Evolutionary conservation across 2,888 invertebrate species (phyloP).

Genomic region (Metopia argyrocephala): DNA sequence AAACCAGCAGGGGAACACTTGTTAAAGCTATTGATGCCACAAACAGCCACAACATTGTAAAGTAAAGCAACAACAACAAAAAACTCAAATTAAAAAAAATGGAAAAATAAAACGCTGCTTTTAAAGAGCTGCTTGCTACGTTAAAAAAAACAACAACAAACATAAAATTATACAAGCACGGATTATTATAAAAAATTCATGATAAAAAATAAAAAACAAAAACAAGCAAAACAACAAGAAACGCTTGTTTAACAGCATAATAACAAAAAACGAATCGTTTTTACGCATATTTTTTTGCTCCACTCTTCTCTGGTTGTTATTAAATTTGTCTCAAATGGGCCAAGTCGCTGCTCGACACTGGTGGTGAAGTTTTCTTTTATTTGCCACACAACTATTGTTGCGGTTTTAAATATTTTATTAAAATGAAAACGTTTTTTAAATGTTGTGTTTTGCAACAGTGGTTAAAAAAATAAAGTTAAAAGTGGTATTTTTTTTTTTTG

Average conservation of each 20-base stretch:
- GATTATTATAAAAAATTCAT: neutral
- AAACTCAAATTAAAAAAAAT: neutral
- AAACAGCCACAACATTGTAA: conserved; percentile 52
- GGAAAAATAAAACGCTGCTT: conserved; percentile 8
- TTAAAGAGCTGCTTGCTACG: neutral
- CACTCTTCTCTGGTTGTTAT: conserved; percentile 15
- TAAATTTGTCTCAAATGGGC: conserved; percentile 40
- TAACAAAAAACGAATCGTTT: conserved; percentile 5
- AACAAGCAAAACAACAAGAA: conserved; percentile 20
- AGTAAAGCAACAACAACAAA: conserved; percentile 15
- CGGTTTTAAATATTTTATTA: conserved; percentile 29
- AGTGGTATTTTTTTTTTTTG: too few species aligned
- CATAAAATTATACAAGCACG: neutral
- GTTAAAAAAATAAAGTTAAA: too few species aligned
- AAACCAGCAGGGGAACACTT: conserved; percentile 45
- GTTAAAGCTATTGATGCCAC: conserved; percentile 53
- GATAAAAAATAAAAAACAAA: conserved; percentile 18
- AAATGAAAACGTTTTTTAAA: neutral
- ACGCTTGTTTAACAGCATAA: neutral
- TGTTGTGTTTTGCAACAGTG: neutral
- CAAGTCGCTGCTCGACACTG: conserved; percentile 1
- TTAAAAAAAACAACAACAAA: conserved; percentile 8
- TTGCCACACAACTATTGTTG: conserved; percentile 14
- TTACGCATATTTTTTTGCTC: conserved; percentile 14
- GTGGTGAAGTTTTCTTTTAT: conserved; percentile 11